Evolutionary conservation across 2,888 invertebrate genomes (phyloP), one percentile per base, ranked within the genome.

Genomic region (Augiades crinisus): DNA sequence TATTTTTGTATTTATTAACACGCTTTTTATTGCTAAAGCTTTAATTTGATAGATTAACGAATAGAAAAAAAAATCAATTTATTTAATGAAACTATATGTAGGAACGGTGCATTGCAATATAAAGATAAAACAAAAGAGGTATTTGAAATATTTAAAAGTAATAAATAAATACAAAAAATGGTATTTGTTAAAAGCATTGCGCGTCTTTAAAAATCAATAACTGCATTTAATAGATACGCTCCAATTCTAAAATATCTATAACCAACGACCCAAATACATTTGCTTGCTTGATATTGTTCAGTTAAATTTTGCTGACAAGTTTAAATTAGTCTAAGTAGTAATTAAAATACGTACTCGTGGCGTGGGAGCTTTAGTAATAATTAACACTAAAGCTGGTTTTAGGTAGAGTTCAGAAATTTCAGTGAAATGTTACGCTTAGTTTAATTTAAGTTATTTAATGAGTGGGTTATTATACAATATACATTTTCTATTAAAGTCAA

Each of bases 301-400:
- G 40, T 22, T 33, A 43, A 17, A 21, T 6, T 47, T 43, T 34
- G 45, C 34, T 34, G 21, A 36, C 34, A 45, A 45, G 45, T 31
- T 34, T 34, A 45, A 45, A 45, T 45, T 47, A 52, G 46, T 36
- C 37, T 37, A 27, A 16, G 19, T 7, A 27, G 5, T 37, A 37
- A 34, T 22, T 34, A 34, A 45, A 37, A 16, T 27, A 27, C 13
- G 24, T 27, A 16, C 17, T 30, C 16, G 41, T 10, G 16, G n/a
- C 30, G 41, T 43, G 30, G 30, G 27, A 43, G 30, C 1, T 6
- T 17, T 24, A 27, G n/a, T 30, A 1, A 12, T 30, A 30, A 30
- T 30, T 30, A 12, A 12, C 30, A 30, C 12, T 12, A 6, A 30
- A 27, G 27, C 27, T 2, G 12, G 5, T 10, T 3, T 8, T 1